Conservation (phyloP, 1,140 invertebrate species). For the Aplysia californica region DNA sequence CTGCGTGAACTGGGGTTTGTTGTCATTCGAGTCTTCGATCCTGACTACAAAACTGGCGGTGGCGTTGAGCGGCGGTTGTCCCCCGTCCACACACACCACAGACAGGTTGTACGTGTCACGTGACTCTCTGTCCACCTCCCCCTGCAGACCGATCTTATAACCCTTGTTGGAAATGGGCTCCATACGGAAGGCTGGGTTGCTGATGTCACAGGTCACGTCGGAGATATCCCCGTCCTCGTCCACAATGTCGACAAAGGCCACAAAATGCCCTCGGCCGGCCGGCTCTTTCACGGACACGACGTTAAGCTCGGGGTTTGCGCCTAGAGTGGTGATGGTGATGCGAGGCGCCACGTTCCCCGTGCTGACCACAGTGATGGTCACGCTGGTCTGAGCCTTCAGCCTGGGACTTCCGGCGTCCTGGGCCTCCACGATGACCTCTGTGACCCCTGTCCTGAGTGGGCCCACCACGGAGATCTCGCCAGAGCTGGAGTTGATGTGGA, state of each 20-base stretch:
- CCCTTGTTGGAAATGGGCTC: constrained; percentile 36
- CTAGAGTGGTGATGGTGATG: constrained; percentile 72
- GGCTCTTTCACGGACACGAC: constrained; percentile 72
- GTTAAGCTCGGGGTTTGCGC: constrained; percentile 67
- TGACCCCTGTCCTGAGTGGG: constrained; percentile 33
- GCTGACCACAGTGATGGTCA: constrained; percentile 78
- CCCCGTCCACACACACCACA: constrained; percentile 70
- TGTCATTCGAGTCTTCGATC: constrained; percentile 70
- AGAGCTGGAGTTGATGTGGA: constrained; percentile 43
- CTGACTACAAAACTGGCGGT: constrained; percentile 82
- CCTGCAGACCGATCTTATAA: constrained; percentile 43
- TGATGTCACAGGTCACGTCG: constrained; percentile 43
- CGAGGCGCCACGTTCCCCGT: constrained; percentile 65
- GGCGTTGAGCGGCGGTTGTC: constrained; percentile 50
- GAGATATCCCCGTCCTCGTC: constrained; percentile 48
- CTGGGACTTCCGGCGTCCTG: constrained; percentile 89
- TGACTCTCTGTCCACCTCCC: constrained; percentile 81
- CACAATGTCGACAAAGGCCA: constrained; percentile 47
- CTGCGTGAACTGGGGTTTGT: constrained; percentile 36
- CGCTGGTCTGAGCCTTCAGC: constrained; percentile 92
- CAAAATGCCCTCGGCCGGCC: constrained; percentile 38
- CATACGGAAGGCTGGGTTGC: constrained; percentile 33
- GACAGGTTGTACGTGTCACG: constrained; percentile 80
- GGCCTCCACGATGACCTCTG: constrained; percentile 87
- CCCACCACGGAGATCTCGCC: constrained; percentile 45